Conservation (phyloP, 2,888 invertebrate species). For the Epistrophella euchroma region DNA sequence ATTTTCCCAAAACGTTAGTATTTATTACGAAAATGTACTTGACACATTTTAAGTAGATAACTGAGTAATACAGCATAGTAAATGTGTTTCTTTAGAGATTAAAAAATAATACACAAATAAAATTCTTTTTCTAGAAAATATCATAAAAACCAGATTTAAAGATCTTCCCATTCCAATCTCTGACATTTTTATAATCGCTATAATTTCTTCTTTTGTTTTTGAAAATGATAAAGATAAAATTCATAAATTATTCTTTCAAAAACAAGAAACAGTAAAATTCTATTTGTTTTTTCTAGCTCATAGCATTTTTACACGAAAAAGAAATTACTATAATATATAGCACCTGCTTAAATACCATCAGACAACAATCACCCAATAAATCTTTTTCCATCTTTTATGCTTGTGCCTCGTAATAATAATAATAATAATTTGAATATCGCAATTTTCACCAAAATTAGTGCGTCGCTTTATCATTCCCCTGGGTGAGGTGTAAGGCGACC, state of each 20-base stretch:
- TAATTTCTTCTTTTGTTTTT: not conserved
- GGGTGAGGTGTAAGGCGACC: not conserved
- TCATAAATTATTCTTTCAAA: not conserved
- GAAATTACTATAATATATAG: not conserved
- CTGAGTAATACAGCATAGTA: too few relatives aligned
- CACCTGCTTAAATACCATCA: constrained; percentile 38
- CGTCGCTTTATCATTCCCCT: constrained; percentile 32
- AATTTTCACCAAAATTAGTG: constrained; percentile 54
- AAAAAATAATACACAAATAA: too few relatives aligned
- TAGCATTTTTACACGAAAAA: not conserved
- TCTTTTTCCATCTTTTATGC: not conserved
- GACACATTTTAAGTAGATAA: too few relatives aligned
- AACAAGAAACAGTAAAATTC: not conserved
- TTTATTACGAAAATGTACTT: too few relatives aligned
- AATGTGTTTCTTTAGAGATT: too few relatives aligned
- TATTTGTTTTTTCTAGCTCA: not conserved
- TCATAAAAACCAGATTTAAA: not conserved
- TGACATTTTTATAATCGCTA: not conserved
- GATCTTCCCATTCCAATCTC: not conserved
- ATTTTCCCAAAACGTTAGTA: too few relatives aligned
- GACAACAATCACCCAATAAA: constrained; percentile 29
- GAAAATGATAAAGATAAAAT: not conserved
- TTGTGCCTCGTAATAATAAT: constrained; percentile 23
- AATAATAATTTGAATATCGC: constrained; percentile 36
- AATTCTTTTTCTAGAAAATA: not conserved